Percentiles rank a stretch among this genome's conserved stretches.
These are phyloP conservation scores for Perodicticus potto DNA, from an alignment of 2,797 vertebrate genomes.

Conservation along the genomic window DNA sequence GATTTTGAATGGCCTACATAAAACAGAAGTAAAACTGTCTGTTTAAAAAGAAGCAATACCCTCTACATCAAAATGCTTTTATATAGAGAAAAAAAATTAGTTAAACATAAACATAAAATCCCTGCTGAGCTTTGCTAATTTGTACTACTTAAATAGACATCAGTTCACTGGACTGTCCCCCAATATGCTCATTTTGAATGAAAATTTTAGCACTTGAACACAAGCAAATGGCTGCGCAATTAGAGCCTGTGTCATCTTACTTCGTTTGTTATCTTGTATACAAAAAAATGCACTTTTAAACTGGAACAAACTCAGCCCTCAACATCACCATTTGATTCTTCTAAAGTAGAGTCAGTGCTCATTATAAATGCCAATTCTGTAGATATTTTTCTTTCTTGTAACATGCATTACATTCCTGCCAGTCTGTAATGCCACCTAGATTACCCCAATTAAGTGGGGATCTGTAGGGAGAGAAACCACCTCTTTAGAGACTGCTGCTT, in stretches of 20 bases:
- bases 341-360: neutral
- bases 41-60: neutral
- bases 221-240: neutral
- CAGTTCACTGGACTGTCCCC: neutral
- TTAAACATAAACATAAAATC: constrained; percentile 25
- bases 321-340: neutral
- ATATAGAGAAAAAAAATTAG: neutral
- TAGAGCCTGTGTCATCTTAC: neutral
- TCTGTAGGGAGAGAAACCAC: neutral
- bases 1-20: constrained; percentile 97
- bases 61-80: neutral
- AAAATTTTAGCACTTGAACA: neutral
- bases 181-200: neutral
- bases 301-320: neutral
- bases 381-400: neutral
- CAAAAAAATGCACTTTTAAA: neutral
- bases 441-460: neutral
- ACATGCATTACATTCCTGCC: too few relatives aligned
- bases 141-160: neutral
- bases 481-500: neutral
- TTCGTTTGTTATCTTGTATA: neutral
- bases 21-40: neutral
- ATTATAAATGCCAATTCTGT: neutral
- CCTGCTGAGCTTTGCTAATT: neutral
- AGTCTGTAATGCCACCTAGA: neutral